Evolutionary conservation across 2,797 vertebrate species (phyloP).

Genomic region (Odontamblyopus rebecca): DNA sequence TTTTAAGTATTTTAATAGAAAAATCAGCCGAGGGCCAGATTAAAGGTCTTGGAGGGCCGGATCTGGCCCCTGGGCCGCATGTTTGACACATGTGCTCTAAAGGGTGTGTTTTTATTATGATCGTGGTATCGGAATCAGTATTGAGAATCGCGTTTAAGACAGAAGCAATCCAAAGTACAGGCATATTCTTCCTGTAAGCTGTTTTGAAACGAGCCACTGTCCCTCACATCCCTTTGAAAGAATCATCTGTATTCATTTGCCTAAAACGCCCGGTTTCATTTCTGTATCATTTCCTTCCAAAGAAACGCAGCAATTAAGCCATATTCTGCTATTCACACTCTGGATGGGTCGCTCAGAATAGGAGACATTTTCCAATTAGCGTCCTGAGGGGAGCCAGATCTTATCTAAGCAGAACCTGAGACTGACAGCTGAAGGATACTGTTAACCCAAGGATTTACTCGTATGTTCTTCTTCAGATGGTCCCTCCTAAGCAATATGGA

Average conservation of each 20-base stretch:
- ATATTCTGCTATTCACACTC: constrained; percentile 32
- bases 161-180: constrained; percentile 20
- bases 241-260: constrained; percentile 47
- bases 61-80: no score
- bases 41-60: no score
- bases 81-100: no score
- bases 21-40: no score
- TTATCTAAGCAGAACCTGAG: neutral
- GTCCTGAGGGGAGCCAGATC: constrained; percentile 24
- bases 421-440: no score
- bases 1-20: no score
- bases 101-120: no score
- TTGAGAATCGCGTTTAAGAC: constrained; percentile 19
- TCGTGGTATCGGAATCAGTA: no score
- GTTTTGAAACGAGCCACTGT: constrained; percentile 33
- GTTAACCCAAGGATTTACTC: no score
- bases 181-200: constrained; percentile 13
- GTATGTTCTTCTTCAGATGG: no score
- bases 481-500: neutral
- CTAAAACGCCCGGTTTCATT: constrained; percentile 42
- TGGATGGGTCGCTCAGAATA: constrained; percentile 36
- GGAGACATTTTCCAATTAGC: constrained; percentile 46
- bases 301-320: constrained; percentile 36
- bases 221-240: constrained; percentile 27
- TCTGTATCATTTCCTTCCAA: constrained; percentile 39